Evolutionary conservation across 2,113 vertebrate species (phyloP).

Genomic region (Upupa epops): DNA sequence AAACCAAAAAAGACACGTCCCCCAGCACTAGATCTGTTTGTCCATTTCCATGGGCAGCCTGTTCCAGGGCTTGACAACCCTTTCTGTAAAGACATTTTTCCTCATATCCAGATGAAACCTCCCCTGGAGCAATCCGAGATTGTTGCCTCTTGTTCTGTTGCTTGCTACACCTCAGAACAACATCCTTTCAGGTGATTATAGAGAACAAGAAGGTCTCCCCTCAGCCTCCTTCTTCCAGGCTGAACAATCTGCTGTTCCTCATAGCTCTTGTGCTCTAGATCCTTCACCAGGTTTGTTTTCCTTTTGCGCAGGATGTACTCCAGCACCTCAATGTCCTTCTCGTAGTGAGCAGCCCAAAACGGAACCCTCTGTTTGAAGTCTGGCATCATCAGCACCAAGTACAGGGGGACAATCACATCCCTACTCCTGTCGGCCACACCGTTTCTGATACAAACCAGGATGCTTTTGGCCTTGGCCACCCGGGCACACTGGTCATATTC

Average conservation of each 20-base stretch:
- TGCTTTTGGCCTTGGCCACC: too few relatives aligned
- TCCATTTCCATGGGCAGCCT: not conserved
- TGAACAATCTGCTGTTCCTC: accelerated
- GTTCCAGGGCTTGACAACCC: not conserved
- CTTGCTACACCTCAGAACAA: not conserved
- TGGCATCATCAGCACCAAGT: accelerated
- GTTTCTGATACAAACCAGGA: too few relatives aligned
- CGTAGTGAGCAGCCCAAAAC: accelerated
- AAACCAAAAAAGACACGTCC: not conserved
- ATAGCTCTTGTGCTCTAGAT: not conserved
- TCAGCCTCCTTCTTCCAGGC: not conserved
- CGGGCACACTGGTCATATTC: not conserved
- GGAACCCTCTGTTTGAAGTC: not conserved
- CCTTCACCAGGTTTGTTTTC: not conserved
- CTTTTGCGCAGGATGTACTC: not conserved
- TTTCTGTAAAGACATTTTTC: not conserved
- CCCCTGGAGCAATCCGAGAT: not conserved
- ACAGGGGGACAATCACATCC: not conserved
- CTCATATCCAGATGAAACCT: not conserved
- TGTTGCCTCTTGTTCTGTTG: not conserved
- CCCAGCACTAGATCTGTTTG: not conserved
- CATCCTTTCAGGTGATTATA: not conserved
- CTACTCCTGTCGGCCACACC: too few relatives aligned
- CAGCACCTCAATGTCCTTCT: not conserved
- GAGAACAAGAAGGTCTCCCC: not conserved